phyloP scores from a whole-genome alignment of 2,888 invertebrate genomes.

The Camponotus fellah region DNA sequence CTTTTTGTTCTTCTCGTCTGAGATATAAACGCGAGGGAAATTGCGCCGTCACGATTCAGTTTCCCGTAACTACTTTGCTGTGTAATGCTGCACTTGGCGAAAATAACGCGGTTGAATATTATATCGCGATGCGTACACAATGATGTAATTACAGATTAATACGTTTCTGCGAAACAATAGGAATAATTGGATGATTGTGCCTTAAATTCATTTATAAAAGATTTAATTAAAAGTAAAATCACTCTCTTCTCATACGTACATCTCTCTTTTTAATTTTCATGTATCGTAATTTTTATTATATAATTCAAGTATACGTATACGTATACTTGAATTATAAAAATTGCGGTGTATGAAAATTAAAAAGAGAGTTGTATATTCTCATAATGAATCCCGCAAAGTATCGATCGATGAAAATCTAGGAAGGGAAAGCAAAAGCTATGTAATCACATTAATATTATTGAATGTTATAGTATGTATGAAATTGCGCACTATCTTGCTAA shows the following conservation, averaged over 20 bases:
- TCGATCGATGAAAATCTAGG: slow-evolving; percentile 47
- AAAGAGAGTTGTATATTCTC: not conserved
- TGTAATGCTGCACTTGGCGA: slow-evolving; percentile 45
- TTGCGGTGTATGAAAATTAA: not conserved
- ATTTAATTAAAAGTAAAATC: slow-evolving; percentile 26
- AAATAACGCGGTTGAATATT: slow-evolving; percentile 46
- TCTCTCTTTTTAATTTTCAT: too few species aligned
- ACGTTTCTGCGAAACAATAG: slow-evolving; percentile 41
- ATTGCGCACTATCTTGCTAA: slow-evolving; percentile 7
- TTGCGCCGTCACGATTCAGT: slow-evolving; percentile 45
- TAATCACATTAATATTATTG: slow-evolving; percentile 32
- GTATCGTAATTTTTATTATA: too few species aligned
- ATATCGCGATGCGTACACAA: slow-evolving; percentile 43
- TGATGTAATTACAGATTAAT: slow-evolving; percentile 50
- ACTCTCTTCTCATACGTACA: not conserved
- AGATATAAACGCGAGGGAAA: slow-evolving; percentile 41
- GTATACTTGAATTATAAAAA: not conserved
- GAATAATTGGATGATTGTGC: not conserved
- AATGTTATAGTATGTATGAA: slow-evolving; percentile 22
- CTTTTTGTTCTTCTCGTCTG: slow-evolving; percentile 36
- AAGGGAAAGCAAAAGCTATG: slow-evolving; percentile 46
- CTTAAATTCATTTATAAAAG: not conserved
- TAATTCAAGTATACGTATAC: not conserved
- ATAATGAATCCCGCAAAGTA: not conserved
- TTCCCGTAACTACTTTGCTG: slow-evolving; percentile 49